phyloP scores from a whole-genome alignment of 2,888 invertebrate genomes.

The Tenodera sinensis region DNA sequence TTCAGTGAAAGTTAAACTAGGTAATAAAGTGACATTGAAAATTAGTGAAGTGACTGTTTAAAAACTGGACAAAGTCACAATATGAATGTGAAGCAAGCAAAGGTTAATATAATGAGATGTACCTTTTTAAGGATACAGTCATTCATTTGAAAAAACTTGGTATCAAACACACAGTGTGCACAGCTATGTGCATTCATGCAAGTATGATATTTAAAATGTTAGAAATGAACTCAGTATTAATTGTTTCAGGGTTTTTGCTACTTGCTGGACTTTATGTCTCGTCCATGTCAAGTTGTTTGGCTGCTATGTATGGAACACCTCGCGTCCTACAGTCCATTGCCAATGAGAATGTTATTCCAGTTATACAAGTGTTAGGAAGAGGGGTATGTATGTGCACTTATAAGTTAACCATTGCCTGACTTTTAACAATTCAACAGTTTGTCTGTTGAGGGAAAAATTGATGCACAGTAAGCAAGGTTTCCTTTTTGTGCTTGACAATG shows the following conservation, averaged over 20 bases:
- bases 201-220: background rate
- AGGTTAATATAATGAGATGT: too few relatives aligned
- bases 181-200: background rate
- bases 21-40: too few relatives aligned
- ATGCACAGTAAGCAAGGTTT: too few relatives aligned
- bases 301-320: conserved; percentile 94
- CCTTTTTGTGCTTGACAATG: too few relatives aligned
- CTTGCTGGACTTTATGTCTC: conserved; percentile 82
- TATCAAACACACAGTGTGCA: background rate
- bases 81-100: too few relatives aligned
- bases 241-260: background rate
- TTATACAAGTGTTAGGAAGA: conserved; percentile 77
- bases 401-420: too few relatives aligned
- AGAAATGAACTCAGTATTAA: background rate
- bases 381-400: conserved; percentile 63
- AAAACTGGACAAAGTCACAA: too few relatives aligned
- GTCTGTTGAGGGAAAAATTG: too few relatives aligned
- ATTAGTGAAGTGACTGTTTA: too few relatives aligned
- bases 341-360: conserved; percentile 90
- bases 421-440: too few relatives aligned
- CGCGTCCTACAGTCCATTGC: conserved; percentile 93
- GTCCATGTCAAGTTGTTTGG: conserved; percentile 92
- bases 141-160: background rate
- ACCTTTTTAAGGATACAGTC: too few relatives aligned
- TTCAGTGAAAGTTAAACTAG: too few relatives aligned